Conservation (phyloP, 2,113 vertebrate species). For the Dermatemys mawii region DNA sequence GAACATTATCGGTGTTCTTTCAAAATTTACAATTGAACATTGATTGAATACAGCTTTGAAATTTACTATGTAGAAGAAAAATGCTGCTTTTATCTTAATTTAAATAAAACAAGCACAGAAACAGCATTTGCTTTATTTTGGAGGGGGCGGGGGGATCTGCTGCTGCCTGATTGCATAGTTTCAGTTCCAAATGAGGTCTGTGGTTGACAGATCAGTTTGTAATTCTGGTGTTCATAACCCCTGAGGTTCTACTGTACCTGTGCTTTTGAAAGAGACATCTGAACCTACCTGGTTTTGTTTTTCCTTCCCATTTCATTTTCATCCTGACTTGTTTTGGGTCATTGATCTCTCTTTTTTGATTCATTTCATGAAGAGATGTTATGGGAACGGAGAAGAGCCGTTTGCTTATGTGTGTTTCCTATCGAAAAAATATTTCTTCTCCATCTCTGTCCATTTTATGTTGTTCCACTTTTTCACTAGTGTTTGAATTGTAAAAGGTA, state of each 20-base stretch:
- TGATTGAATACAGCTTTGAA: too few relatives aligned
- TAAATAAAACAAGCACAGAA: too few relatives aligned
- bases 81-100: too few relatives aligned
- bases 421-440: background rate
- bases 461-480: background rate
- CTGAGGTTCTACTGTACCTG: background rate
- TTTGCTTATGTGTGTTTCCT: background rate
- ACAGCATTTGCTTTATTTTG: too few relatives aligned
- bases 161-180: too few relatives aligned
- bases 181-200: too few relatives aligned
- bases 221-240: too few relatives aligned
- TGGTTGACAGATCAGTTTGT: too few relatives aligned
- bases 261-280: background rate
- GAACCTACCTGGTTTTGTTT: background rate
- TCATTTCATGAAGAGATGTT: background rate
- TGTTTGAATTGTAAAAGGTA: conserved; percentile 10
- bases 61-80: too few relatives aligned
- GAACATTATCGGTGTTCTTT: too few relatives aligned
- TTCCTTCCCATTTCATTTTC: background rate
- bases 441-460: background rate
- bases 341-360: background rate
- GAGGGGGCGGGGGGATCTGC: too few relatives aligned
- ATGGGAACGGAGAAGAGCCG: background rate
- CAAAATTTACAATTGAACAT: too few relatives aligned
- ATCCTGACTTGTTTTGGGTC: background rate